A percentile compares a stretch with the other conserved stretches of the same genome.
phyloP scores from a whole-genome alignment of 1,140 invertebrate species.

The Acyrthosiphon pisum region DNA sequence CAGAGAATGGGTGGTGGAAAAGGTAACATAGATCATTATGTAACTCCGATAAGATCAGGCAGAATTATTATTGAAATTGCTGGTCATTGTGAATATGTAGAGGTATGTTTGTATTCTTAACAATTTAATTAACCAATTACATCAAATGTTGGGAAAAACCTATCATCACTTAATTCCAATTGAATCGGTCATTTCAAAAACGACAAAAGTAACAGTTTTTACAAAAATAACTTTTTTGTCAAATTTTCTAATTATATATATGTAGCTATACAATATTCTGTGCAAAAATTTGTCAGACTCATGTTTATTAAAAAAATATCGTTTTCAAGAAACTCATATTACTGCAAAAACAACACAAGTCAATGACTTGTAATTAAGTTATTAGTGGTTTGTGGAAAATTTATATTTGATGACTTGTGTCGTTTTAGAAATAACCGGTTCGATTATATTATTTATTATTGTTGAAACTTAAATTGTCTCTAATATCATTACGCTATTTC shows the following conservation, averaged over 20 bases:
- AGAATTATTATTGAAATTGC: conserved; percentile 95
- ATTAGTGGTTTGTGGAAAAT: background rate
- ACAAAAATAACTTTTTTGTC: no score
- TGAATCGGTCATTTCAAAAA: no score
- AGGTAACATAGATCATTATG: conserved; percentile 93
- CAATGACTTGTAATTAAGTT: no score
- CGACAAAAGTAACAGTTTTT: no score
- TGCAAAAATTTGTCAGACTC: no score
- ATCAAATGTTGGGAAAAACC: background rate
- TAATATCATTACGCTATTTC: background rate
- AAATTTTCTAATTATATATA: no score
- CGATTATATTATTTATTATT: background rate
- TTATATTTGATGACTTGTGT: no score
- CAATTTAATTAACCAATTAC: background rate
- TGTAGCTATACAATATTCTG: no score
- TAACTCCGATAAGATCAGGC: conserved; percentile 88
- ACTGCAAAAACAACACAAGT: no score
- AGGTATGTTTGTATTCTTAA: conserved; percentile 68
- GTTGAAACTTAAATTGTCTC: background rate
- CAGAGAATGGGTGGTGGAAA: conserved; percentile 96
- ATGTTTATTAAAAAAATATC: no score
- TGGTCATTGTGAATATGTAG: conserved; percentile 85
- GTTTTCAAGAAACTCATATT: no score
- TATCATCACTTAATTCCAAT: no score
- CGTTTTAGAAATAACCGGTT: background rate